Conservation (phyloP, 2,888 invertebrate species). For the Salpingus planirostris region DNA sequence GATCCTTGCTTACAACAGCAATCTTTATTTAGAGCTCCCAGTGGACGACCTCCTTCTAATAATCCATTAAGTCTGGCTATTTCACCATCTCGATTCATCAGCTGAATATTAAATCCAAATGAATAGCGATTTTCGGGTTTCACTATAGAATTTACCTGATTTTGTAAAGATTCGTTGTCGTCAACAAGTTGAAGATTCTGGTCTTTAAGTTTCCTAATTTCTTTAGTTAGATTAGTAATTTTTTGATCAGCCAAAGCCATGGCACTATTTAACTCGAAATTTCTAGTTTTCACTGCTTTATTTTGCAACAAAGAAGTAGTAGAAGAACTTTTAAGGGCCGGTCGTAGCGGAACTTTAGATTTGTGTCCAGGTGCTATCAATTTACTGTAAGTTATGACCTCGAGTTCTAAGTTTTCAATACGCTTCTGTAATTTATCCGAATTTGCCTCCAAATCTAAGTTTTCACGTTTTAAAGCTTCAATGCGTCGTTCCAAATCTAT, state of each 20-base stretch:
- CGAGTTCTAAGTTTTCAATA: conserved; percentile 46
- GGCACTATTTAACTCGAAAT: conserved; percentile 43
- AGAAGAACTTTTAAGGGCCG: conserved; percentile 13
- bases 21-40: conserved; percentile 54
- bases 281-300: conserved; percentile 33
- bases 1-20: conserved; percentile 58
- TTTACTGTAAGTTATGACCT: too few species aligned
- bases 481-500: conserved; percentile 45
- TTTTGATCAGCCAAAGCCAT: conserved; percentile 35
- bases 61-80: conserved; percentile 58
- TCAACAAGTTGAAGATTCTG: conserved; percentile 34
- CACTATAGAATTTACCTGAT: conserved; percentile 38
- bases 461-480: conserved; percentile 47
- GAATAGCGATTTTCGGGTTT: too few species aligned
- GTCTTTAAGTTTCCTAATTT: conserved; percentile 39
- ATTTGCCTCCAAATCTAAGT: conserved; percentile 47
- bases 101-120: too few species aligned
- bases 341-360: too few species aligned
- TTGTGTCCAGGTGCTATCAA: too few species aligned
- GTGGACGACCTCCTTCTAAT: conserved; percentile 63
- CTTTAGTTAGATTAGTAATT: conserved; percentile 38
- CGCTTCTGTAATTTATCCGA: conserved; percentile 50
- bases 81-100: conserved; percentile 55
- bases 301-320: conserved; percentile 21
- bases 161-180: conserved; percentile 38